Base-by-base conservation (phyloP, 1,140 invertebrate genomes). In the Anastrepha ludens region DNA sequence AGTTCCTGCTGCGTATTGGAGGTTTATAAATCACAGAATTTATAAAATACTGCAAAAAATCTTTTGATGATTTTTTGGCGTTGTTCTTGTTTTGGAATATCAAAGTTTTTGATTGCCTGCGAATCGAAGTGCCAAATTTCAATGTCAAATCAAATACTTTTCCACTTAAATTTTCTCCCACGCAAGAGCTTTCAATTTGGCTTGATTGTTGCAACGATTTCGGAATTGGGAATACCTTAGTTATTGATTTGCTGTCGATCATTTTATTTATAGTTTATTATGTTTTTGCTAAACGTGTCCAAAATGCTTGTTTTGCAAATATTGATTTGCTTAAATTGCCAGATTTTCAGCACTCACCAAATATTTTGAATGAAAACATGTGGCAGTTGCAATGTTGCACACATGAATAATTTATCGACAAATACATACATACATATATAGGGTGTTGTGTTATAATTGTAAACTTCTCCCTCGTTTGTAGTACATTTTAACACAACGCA, bases 251-350 rank as follows among this genome's bases (percentile, higher is more conserved):
- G 41, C 39, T 74, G 41, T 47, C 67, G 67, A 15, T 44, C 39
- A 74, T 74, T 74, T 74, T 74, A 74, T 74, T 74, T 74, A 74
- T 74, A 74, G 67, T 74, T 74, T 74, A 74, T 47, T 74, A 74
- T 74, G 67, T 74, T 74, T 70, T 44, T 47, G 67, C 39, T 74
- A 74, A 74, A 47, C 67, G 41, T 74, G 67, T 74, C 67, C 13
- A 74, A 74, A 62, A 5, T 62, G 60, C 17, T 62, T 62, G 11
- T 13, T 62, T 62, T 62, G 4, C 2, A 17, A 74, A 74, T 47
- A 17, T 55, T 55, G 44, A 74, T 74, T 74, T 74, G 67, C 2
- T 17, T 11, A 13, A 47, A 74, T 74, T 41, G 67, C 44, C 17
- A 74, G 41, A 74, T 74, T 47, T 74, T 39, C 13, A n/a, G 41